phyloP scores from a whole-genome alignment of 1,140 invertebrate genomes.

The Archegozetes longisetosus region DNA sequence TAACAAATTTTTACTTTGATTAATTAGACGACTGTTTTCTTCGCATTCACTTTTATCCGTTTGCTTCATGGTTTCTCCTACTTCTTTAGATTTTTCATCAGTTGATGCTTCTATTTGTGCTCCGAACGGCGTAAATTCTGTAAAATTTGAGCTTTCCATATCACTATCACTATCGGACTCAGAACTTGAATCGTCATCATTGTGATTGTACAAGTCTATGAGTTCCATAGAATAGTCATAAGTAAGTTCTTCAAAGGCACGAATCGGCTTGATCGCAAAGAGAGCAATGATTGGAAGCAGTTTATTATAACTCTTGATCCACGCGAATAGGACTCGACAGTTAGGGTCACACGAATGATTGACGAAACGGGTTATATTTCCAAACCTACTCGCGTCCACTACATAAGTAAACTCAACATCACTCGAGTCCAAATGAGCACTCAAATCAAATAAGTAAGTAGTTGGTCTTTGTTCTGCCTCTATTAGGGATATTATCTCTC shows the following conservation, averaged over 20 bases:
- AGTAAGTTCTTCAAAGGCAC: not conserved
- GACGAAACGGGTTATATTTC: slow-evolving; percentile 86
- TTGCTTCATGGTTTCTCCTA: no score
- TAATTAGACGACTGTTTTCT: no score
- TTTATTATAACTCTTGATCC: not conserved
- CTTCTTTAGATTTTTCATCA: no score
- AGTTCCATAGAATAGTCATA: not conserved
- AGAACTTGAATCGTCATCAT: not conserved
- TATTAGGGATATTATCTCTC: not conserved
- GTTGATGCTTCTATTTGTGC: no score
- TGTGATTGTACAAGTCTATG: not conserved
- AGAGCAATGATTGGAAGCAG: not conserved
- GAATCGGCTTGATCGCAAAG: not conserved
- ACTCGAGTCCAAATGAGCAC: not conserved
- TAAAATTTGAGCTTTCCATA: no score
- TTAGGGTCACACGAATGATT: slow-evolving; percentile 98
- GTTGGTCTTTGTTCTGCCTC: not conserved
- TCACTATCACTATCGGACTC: no score
- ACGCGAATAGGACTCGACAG: not conserved
- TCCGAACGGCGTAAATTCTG: no score
- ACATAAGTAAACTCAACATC: not conserved
- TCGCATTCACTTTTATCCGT: no score
- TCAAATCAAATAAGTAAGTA: not conserved
- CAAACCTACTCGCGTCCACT: slow-evolving; percentile 76
- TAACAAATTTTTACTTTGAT: no score